Evolutionary conservation across 2,113 vertebrate species (phyloP).

Genomic region (Oreochromis niloticus): DNA sequence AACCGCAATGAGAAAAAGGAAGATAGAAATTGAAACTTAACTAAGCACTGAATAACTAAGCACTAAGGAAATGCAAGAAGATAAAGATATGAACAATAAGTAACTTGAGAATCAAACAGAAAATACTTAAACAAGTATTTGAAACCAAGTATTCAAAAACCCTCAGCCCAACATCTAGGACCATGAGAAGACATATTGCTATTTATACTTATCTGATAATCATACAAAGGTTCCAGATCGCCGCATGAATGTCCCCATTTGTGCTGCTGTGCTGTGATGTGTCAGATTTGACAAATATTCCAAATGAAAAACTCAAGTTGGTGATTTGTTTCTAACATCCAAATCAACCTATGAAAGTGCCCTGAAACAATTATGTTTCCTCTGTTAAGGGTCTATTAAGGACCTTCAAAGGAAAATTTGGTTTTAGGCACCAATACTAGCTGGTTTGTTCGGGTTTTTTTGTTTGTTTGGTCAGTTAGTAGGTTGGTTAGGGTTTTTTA

Average conservation of each 20-base stretch:
- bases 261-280: background rate
- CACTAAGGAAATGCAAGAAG: background rate
- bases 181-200: background rate
- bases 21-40: background rate
- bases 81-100: background rate
- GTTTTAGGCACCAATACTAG: background rate
- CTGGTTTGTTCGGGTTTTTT: rapidly evolving
- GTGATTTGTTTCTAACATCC: background rate
- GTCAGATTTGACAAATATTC: background rate
- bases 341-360: background rate
- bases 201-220: background rate
- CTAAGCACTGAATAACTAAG: background rate
- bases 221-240: background rate
- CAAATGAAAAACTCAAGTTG: background rate
- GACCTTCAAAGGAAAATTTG: background rate
- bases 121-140: background rate
- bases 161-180: background rate
- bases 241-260: background rate
- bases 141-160: background rate
- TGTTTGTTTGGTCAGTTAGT: rapidly evolving
- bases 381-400: background rate
- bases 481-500: background rate
- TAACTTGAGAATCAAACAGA: background rate
- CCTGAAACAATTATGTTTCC: background rate
- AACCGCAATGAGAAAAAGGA: background rate